phyloP scores from a whole-genome alignment of 1,140 invertebrate genomes.

The Trichonephila clavata region DNA sequence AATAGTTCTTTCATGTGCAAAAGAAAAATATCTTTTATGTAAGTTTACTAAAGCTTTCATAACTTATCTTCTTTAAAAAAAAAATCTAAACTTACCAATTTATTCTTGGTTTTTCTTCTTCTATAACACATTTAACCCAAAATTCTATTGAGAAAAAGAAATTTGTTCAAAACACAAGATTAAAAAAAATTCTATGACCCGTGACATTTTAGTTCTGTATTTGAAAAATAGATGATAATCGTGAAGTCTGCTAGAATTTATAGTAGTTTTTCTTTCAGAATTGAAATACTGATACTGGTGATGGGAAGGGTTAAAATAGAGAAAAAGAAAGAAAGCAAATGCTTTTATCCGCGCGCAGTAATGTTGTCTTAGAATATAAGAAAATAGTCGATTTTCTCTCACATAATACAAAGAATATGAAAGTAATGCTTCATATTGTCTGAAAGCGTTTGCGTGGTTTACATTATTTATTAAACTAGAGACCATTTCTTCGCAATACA shows the following conservation, averaged over 20 bases:
- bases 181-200: background rate
- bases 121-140: no score
- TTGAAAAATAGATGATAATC: background rate
- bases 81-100: no score
- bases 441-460: conserved; percentile 7
- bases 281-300: background rate
- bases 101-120: no score
- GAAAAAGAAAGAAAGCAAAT: background rate
- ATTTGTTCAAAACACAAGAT: no score
- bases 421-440: conserved; percentile 1
- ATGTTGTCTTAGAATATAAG: background rate
- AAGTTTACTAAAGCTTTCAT: no score
- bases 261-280: background rate
- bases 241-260: background rate
- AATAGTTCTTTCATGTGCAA: no score
- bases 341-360: background rate
- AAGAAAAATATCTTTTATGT: no score
- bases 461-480: conserved; percentile 5
- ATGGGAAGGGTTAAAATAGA: background rate
- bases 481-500: background rate
- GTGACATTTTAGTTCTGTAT: background rate
- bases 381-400: background rate
- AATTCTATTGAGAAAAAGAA: no score
- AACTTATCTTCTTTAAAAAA: no score
- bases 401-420: background rate